These are phyloP conservation scores for Lepilemur septentrionalis DNA, from an alignment of 2,797 vertebrate species.

Conservation along the genomic window DNA sequence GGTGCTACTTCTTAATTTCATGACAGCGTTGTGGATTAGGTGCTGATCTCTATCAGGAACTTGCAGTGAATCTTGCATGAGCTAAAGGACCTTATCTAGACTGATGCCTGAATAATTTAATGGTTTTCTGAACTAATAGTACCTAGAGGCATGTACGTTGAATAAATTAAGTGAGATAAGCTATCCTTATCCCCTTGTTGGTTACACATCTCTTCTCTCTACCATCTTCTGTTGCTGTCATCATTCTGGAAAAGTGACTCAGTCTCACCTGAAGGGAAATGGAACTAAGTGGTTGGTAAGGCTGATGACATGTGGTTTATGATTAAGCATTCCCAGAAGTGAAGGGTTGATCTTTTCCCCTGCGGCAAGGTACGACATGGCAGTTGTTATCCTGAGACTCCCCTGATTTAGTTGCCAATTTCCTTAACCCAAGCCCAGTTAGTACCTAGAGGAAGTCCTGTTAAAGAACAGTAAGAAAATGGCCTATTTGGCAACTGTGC, in stretches of 20 bases:
- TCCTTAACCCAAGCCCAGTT: neutral
- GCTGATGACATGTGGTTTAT: neutral
- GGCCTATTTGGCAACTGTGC: neutral
- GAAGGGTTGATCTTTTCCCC: conserved; percentile 36
- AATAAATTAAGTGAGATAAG: conserved; percentile 73
- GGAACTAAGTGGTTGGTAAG: conserved; percentile 42
- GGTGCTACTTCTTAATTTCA: conserved; percentile 22
- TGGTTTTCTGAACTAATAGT: conserved; percentile 60
- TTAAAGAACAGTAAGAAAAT: neutral
- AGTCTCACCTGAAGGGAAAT: conserved; percentile 64
- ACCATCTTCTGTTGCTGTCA: conserved; percentile 44
- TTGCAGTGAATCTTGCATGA: conserved; percentile 54
- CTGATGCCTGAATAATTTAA: conserved; percentile 51
- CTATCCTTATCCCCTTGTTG: neutral
- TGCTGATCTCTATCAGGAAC: conserved; percentile 29
- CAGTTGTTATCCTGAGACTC: conserved; percentile 54
- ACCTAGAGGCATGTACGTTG: conserved; percentile 53
- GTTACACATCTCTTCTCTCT: conserved; percentile 23
- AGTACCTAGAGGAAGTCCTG: neutral
- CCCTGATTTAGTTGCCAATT: neutral
- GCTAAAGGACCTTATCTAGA: conserved; percentile 48
- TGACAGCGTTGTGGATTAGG: neutral
- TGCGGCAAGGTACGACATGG: neutral
- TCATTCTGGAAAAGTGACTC: conserved; percentile 66
- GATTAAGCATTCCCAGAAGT: conserved; percentile 56